Evolutionary conservation across 2,113 vertebrate species (phyloP).

Genomic region (Amia ocellicauda): DNA sequence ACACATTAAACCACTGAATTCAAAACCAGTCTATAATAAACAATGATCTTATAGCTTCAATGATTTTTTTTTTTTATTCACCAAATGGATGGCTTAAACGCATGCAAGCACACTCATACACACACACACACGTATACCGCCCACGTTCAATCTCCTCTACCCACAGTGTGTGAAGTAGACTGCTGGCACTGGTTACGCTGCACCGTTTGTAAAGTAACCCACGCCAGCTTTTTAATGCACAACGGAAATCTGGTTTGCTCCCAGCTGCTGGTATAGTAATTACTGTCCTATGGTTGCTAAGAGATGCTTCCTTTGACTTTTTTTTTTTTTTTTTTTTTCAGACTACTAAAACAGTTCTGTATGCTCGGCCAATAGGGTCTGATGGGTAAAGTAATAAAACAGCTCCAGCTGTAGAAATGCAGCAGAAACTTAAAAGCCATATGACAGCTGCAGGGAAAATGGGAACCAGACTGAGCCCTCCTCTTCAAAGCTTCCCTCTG

Average conservation of each 20-base stretch:
- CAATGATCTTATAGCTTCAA: too few species aligned
- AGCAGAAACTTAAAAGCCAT: constrained; percentile 81
- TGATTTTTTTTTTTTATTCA: too few species aligned
- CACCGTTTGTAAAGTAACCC: constrained; percentile 81
- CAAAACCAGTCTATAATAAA: too few species aligned
- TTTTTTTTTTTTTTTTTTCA: constrained; percentile 58
- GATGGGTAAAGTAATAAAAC: constrained; percentile 83
- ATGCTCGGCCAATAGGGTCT: constrained; percentile 70
- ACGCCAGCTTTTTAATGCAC: constrained; percentile 84
- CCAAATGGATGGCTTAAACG: too few species aligned
- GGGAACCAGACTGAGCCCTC: constrained; percentile 76
- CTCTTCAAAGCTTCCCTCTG: constrained; percentile 68
- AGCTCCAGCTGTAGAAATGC: constrained; percentile 83
- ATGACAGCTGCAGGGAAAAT: constrained; percentile 83
- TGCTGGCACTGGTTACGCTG: constrained; percentile 68
- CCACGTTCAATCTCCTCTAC: constrained; percentile 64
- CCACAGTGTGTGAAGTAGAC: constrained; percentile 62
- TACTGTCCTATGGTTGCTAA: constrained; percentile 90
- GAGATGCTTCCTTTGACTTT: constrained; percentile 83
- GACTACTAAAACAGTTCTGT: constrained; percentile 63
- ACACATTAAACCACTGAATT: too few species aligned
- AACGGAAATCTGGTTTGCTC: constrained; percentile 88
- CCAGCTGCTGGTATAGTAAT: constrained; percentile 90
- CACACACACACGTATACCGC: constrained; percentile 41
- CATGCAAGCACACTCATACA: constrained; percentile 33